A percentile compares a stretch with the other conserved stretches of the same genome.
Evolutionary conservation across 2,888 invertebrate genomes (phyloP).

Genomic region (Caenorhabditis angaria): DNA sequence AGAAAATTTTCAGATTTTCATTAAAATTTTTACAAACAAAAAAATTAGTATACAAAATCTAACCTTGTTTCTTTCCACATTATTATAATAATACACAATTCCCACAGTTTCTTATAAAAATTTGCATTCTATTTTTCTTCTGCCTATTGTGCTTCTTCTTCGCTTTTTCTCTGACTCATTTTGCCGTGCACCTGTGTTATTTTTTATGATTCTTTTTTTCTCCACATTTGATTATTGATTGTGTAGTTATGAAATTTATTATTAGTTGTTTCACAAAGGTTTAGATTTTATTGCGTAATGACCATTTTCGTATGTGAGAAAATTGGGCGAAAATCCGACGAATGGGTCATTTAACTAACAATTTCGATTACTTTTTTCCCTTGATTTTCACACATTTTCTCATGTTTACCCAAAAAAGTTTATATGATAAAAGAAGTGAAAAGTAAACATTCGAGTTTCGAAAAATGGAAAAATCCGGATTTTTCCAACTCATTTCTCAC

Average conservation of each 20-base stretch:
- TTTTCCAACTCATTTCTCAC: background rate
- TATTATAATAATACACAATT: conserved; percentile 13
- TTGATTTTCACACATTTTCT: background rate
- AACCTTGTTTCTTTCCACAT: conserved; percentile 10
- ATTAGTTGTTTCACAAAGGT: too few species aligned
- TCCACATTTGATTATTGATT: conserved; percentile 10
- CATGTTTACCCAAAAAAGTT: background rate
- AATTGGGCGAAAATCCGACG: too few species aligned
- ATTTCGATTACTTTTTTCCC: background rate
- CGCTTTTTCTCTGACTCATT: background rate
- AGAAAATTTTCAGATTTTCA: conserved; percentile 16
- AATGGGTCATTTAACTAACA: background rate
- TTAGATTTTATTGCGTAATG: too few species aligned
- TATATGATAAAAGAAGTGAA: background rate
- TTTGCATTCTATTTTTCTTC: conserved; percentile 8
- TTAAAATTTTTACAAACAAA: background rate
- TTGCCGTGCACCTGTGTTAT: conserved; percentile 3
- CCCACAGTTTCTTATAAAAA: background rate
- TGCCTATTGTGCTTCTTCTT: conserved; percentile 3
- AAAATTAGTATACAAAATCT: conserved; percentile 1
- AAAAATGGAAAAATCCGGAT: background rate
- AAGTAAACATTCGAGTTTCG: conserved; percentile 1
- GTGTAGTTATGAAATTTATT: too few species aligned
- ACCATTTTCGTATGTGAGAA: too few species aligned
- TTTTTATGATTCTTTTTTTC: background rate